phyloP scores from a whole-genome alignment of 1,140 invertebrate species.

The Rhizoglyphus robini region DNA sequence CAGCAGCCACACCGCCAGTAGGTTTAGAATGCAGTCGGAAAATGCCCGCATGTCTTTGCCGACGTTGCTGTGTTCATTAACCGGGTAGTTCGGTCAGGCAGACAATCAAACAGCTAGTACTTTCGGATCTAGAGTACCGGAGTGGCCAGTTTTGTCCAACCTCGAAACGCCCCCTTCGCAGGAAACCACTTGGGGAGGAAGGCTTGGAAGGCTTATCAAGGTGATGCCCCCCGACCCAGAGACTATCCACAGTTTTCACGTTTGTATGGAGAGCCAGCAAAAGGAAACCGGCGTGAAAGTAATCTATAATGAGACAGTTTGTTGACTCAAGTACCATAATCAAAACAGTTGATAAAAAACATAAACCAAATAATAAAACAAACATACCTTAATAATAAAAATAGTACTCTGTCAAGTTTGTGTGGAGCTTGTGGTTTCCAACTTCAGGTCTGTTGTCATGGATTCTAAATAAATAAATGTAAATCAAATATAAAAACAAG shows the following conservation, averaged over 20 bases:
- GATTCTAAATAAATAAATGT: no score
- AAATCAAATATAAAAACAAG: no score
- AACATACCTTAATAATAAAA: slow-evolving; percentile 66
- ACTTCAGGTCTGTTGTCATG: no score
- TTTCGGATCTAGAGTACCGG: slow-evolving; percentile 98
- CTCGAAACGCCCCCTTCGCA: slow-evolving; percentile 92
- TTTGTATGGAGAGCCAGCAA: slow-evolving; percentile 60
- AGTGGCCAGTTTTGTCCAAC: slow-evolving; percentile 72
- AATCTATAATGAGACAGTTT: slow-evolving; percentile 17
- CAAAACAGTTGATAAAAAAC: slow-evolving; percentile 7
- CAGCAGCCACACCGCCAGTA: slow-evolving; percentile 33
- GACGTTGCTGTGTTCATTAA: slow-evolving; percentile 95
- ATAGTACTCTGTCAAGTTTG: slow-evolving; percentile 84
- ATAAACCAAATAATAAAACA: slow-evolving; percentile 1
- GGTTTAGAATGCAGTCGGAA: slow-evolving; percentile 74
- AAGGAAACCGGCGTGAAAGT: slow-evolving; percentile 21
- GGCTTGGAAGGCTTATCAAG: slow-evolving; percentile 98
- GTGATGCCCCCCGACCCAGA: slow-evolving; percentile 75
- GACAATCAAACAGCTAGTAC: slow-evolving; percentile 89
- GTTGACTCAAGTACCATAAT: slow-evolving; percentile 14
- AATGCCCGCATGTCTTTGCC: slow-evolving; percentile 97
- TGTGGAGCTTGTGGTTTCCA: no score
- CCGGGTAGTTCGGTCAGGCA: slow-evolving; percentile 89
- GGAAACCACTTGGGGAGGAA: slow-evolving; percentile 97
- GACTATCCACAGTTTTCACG: slow-evolving; percentile 79